Conservation (phyloP, 2,888 invertebrate species). For the Mythimna vitellina region DNA sequence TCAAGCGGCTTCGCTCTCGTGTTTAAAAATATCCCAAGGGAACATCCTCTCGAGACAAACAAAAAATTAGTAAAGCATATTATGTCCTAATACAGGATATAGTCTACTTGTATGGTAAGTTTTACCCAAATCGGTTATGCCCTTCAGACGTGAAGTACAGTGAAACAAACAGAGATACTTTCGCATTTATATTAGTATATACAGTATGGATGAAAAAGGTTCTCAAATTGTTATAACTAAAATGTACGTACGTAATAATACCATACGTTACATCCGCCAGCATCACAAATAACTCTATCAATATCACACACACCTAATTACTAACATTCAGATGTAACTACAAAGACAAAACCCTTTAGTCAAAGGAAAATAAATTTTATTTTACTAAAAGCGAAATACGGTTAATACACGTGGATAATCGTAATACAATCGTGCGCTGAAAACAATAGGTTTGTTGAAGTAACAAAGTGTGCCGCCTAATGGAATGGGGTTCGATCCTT, state of each 20-base stretch:
- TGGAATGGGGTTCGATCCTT: slow-evolving; percentile 81
- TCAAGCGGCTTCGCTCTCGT: not conserved
- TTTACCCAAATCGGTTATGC: not conserved
- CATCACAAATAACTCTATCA: slow-evolving; percentile 16
- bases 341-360: slow-evolving; percentile 37
- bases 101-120: not conserved
- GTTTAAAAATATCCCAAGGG: not conserved
- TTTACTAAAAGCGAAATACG: slow-evolving; percentile 49
- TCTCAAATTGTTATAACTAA: not conserved
- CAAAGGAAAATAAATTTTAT: slow-evolving; percentile 41
- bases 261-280: not conserved
- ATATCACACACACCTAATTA: slow-evolving; percentile 26
- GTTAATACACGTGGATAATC: slow-evolving; percentile 60
- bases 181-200: not conserved
- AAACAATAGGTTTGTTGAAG: slow-evolving; percentile 75
- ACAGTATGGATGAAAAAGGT: not conserved
- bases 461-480: slow-evolving; percentile 78
- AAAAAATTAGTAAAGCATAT: too few species aligned
- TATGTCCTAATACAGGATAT: not conserved
- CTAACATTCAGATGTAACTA: slow-evolving; percentile 21
- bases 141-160: not conserved
- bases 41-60: not conserved
- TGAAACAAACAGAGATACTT: not conserved
- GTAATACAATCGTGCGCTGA: slow-evolving; percentile 69
- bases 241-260: not conserved